phyloP scores from a whole-genome alignment of 2,797 vertebrate species.

The Paramormyrops hopkinsi region DNA sequence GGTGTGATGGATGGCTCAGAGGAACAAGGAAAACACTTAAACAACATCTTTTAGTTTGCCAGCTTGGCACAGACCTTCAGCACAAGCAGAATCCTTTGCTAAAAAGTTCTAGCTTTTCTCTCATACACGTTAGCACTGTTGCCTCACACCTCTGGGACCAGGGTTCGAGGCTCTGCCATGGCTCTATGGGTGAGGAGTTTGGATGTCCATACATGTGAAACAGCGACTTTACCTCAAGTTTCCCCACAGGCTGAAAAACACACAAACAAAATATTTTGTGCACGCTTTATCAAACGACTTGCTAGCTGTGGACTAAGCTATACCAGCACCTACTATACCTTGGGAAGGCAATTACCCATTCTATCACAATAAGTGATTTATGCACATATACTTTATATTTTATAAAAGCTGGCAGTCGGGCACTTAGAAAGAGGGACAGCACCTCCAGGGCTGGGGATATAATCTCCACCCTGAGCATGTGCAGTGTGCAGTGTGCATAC shows the following conservation, averaged over 20 bases:
- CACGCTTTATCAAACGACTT: neutral
- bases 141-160: neutral
- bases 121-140: neutral
- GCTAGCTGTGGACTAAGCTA: neutral
- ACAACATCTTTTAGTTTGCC: neutral
- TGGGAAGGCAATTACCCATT: neutral
- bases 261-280: neutral
- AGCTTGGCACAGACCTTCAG: neutral
- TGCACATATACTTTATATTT: neutral
- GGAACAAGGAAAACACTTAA: neutral
- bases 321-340: neutral
- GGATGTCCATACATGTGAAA: neutral
- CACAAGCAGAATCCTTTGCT: neutral
- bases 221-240: neutral
- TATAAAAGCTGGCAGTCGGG: neutral
- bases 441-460: neutral
- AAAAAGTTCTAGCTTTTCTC: neutral
- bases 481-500: neutral
- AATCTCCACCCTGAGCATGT: no score
- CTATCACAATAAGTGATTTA: neutral
- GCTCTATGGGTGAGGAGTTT: neutral
- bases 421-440: neutral
- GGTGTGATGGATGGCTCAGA: neutral
- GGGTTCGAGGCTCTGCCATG: neutral
- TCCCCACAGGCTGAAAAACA: neutral